phyloP scores from a whole-genome alignment of 2,888 invertebrate species.

The Lumbricus terrestris region DNA sequence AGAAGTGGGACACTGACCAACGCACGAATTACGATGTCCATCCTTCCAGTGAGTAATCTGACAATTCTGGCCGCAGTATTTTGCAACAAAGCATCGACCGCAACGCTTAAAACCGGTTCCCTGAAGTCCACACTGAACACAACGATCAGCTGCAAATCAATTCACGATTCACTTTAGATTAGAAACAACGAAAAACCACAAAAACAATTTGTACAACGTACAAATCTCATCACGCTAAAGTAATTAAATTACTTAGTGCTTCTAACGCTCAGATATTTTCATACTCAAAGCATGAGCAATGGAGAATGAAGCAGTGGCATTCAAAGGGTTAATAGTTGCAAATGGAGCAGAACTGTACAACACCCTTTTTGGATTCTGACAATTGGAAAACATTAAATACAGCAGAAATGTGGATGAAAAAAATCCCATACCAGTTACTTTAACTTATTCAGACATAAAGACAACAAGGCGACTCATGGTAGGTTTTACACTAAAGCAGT shows the following conservation, averaged over 20 bases:
- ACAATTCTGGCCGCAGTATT: conserved; percentile 21
- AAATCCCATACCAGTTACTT: too few species aligned
- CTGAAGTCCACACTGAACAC: conserved; percentile 11
- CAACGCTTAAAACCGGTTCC: conserved; percentile 14
- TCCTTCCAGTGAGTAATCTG: conserved; percentile 21
- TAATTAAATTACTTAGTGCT: not conserved
- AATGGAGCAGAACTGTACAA: not conserved
- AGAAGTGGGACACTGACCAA: conserved; percentile 6
- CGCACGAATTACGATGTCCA: conserved; percentile 4
- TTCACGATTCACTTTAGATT: not conserved
- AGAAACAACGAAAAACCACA: conserved; percentile 6
- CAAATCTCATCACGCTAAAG: not conserved
- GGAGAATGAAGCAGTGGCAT: not conserved
- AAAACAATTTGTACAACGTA: not conserved
- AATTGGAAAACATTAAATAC: not conserved
- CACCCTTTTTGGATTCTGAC: not conserved
- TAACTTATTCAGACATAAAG: not conserved
- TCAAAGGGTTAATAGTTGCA: not conserved
- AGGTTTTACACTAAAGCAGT: too few species aligned
- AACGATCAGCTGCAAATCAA: not conserved
- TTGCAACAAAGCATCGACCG: conserved; percentile 19
- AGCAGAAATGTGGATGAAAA: too few species aligned
- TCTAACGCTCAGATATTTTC: not conserved
- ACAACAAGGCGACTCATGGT: not conserved
- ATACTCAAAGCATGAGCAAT: too few species aligned